Base-by-base conservation (phyloP, 2,113 vertebrate species). In the Progne subis region DNA sequence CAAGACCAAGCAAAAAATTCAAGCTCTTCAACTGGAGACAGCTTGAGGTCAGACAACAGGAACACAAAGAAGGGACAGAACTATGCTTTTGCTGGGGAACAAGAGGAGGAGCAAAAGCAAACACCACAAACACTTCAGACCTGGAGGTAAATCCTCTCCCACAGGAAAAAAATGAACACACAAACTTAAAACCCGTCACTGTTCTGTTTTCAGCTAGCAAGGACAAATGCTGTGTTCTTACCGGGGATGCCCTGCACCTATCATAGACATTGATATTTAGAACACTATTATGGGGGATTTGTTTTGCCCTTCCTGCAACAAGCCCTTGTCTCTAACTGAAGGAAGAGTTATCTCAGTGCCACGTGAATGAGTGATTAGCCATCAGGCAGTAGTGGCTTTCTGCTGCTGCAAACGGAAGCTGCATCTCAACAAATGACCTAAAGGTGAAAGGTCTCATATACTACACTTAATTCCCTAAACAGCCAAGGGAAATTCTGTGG, bases 391-490 rank as follows among this genome's bases (percentile, higher is more conserved):
- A 93, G 83, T 10, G 23, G 79, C 46, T 86, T 81, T 77, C 57
- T 78, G 37, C 74, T 69, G 53, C 84, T 81, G 44, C 8, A 4
- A 86, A 81, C 2, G 0, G 34, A 91, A 86, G 39, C 80, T 39
- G 24, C 44, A 71, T 41, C n/a, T 82, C 41, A 87, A 86, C 16
- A 50, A 90, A 76, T 24, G 25, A 91, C 86, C 81, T 72, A 34
- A 20, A 94, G 80, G 91, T 78, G 60, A 79, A 86, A 95, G 91
- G 89, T 71, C 78, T 60, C 65, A 57, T 18, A 46, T 20, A 47
- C 47, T 55, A 81, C 74, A 65, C 57, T 82, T 75, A 79, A 88
- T 69, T 71, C 49, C 55, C 67, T 49, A 44, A 91, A 75, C 9
- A 89, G 53, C 3, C 83, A 94, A 75, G 82, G 61, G 80, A 84